Conservation (phyloP, 1,140 invertebrate species). For the Dendrolimus punctatus region DNA sequence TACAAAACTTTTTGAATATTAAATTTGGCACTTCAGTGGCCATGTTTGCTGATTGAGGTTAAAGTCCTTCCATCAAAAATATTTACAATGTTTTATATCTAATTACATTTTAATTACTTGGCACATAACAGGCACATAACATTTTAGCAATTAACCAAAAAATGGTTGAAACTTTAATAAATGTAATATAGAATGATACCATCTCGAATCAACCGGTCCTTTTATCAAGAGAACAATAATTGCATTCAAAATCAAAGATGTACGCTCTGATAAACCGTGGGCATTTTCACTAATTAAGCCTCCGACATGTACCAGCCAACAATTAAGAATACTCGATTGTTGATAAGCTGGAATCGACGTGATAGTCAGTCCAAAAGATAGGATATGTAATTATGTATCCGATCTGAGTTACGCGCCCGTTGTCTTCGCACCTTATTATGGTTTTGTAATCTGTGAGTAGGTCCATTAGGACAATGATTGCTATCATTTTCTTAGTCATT, state of each 20-base stretch:
- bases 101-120: no score
- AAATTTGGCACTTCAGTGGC: no score
- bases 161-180: no score
- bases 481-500: no score
- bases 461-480: background rate
- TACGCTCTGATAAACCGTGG: conserved; percentile 38
- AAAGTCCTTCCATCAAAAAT: no score
- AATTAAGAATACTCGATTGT: conserved; percentile 61
- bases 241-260: conserved; percentile 67
- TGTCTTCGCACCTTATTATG: conserved; percentile 61
- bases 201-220: conserved; percentile 19
- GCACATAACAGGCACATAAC: no score
- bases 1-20: no score
- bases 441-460: conserved; percentile 19
- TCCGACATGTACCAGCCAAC: conserved; percentile 49
- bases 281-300: conserved; percentile 68
- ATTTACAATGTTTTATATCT: no score
- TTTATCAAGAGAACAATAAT: conserved; percentile 64
- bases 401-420: conserved; percentile 33
- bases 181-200: background rate
- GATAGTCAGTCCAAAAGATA: conserved; percentile 42
- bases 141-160: no score
- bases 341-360: conserved; percentile 48
- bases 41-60: no score
- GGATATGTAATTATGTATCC: conserved; percentile 1